A percentile compares a stretch with the other conserved stretches of the same genome.
These are phyloP conservation scores for Vollenhovia emeryi DNA, from an alignment of 1,140 invertebrate genomes.

Conservation along the genomic window DNA sequence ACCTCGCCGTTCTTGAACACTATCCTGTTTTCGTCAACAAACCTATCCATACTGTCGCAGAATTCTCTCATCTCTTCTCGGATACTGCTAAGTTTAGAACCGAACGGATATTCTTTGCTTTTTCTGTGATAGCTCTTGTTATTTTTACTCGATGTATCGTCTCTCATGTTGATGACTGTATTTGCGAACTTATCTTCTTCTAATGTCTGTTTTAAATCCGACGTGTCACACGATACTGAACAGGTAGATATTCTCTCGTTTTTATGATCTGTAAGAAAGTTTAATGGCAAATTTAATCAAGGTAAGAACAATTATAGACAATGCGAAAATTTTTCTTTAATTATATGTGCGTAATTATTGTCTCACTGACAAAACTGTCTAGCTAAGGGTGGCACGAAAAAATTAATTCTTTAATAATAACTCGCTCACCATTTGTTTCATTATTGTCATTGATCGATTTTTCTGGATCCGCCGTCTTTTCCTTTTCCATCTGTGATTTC, in stretches of 20 bases:
- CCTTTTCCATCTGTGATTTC: constrained; percentile 14
- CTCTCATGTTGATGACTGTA: background rate
- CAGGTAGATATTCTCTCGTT: background rate
- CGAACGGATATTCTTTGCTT: constrained; percentile 11
- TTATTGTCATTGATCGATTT: background rate
- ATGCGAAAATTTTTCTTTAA: background rate
- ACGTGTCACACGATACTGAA: constrained; percentile 49
- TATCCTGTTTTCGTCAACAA: constrained; percentile 71
- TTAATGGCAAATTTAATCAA: background rate
- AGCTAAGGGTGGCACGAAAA: background rate
- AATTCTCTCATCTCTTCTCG: constrained; percentile 74
- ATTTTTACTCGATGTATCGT: background rate
- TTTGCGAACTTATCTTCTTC: background rate
- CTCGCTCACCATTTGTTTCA: background rate
- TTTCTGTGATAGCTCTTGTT: constrained; percentile 49
- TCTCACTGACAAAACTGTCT: background rate
- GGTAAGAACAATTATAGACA: background rate
- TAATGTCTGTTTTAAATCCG: background rate
- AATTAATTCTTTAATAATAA: background rate
- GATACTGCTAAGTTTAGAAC: constrained; percentile 65
- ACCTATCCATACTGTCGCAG: constrained; percentile 66
- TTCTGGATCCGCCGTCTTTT: background rate
- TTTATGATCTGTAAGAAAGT: constrained; percentile 18
- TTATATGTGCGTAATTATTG: background rate
- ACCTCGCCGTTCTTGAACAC: constrained; percentile 70